Evolutionary conservation across 92 coral and sea anemone species (phyloP).

Genomic region (Ricordea florida): DNA sequence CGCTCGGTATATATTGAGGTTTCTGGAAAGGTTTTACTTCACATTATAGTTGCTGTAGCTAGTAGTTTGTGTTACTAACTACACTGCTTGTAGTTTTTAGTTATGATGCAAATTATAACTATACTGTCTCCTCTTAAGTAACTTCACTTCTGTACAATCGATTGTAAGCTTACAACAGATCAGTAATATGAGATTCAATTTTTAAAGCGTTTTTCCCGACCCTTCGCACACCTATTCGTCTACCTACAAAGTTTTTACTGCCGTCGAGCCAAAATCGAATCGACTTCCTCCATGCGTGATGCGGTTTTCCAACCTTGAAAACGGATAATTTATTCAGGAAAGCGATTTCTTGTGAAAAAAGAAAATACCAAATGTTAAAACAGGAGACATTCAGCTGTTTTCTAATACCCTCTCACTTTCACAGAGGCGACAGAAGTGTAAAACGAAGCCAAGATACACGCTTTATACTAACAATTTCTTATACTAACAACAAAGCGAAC

Average conservation of each 20-base stretch:
- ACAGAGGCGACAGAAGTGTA: not conserved
- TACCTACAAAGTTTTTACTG: constrained; percentile 35
- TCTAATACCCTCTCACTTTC: too few relatives aligned
- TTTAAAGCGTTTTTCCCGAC: not conserved
- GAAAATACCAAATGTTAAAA: not conserved
- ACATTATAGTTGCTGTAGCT: too few relatives aligned
- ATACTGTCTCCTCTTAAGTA: too few relatives aligned
- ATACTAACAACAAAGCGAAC: constrained; percentile 28
- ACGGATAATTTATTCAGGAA: not conserved
- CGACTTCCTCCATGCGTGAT: not conserved
- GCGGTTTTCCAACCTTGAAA: constrained; percentile 14
- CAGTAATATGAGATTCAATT: not conserved
- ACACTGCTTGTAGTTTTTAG: too few relatives aligned
- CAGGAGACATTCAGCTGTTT: not conserved
- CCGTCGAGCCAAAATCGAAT: not conserved
- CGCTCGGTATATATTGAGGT: too few relatives aligned
- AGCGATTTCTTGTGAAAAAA: not conserved
- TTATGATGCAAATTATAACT: too few relatives aligned
- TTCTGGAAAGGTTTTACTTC: too few relatives aligned
- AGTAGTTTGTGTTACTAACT: too few relatives aligned
- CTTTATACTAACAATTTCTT: constrained; percentile 18
- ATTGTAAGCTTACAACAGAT: not conserved
- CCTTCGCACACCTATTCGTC: not conserved
- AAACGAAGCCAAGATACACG: not conserved
- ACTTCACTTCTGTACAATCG: too few relatives aligned